These are phyloP conservation scores for Amorpha juglandis DNA, from an alignment of 2,888 invertebrate genomes.

Conservation along the genomic window DNA sequence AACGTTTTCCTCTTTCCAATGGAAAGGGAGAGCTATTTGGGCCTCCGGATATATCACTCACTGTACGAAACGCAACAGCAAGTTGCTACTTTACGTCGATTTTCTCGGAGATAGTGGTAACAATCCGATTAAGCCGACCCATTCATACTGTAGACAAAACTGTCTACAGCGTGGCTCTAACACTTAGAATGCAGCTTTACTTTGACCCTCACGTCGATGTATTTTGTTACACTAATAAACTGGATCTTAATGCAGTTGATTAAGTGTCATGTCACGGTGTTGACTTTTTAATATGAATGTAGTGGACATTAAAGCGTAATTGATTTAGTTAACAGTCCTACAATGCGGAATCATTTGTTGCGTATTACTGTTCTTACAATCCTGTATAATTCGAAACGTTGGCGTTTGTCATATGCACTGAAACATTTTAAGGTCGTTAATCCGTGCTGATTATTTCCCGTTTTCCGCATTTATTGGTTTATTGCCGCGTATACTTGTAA, in stretches of 20 bases:
- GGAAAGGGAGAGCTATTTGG: no score
- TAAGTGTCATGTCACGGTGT: neutral
- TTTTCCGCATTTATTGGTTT: constrained; percentile 28
- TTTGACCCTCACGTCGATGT: no score
- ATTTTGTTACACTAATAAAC: no score
- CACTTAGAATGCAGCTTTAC: no score
- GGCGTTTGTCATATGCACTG: neutral
- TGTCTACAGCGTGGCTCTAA: no score
- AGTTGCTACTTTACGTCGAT: no score
- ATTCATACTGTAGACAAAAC: no score
- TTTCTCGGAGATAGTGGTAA: no score
- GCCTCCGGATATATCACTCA: no score
- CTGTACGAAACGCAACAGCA: no score
- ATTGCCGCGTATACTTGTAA: neutral
- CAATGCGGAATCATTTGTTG: constrained; percentile 47
- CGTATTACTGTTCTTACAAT: constrained; percentile 34
- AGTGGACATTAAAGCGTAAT: constrained; percentile 33
- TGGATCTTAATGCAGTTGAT: neutral
- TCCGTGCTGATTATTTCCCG: constrained; percentile 27
- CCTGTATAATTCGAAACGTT: constrained; percentile 33
- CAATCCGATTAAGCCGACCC: no score
- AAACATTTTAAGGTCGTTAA: constrained; percentile 28
- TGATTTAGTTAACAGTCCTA: constrained; percentile 36
- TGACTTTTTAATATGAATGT: neutral
- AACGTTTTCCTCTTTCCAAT: no score